A percentile compares a stretch with the other conserved stretches of the same genome.
Conservation (phyloP, 2,888 invertebrate genomes). For the Drosophila testacea region DNA sequence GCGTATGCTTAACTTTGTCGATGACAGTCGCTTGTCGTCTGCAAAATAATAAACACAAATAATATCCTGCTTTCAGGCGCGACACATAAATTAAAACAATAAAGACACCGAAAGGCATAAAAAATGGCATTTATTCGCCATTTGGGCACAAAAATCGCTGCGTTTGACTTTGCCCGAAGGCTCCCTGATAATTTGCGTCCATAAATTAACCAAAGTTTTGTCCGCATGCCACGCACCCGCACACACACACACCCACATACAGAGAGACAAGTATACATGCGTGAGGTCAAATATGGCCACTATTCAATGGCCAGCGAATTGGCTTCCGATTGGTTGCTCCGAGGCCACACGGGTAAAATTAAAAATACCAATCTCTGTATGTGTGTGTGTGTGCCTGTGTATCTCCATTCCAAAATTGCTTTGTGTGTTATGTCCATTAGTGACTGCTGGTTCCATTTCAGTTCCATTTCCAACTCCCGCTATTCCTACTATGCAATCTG, state of each 20-base stretch:
- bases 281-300: slow-evolving; percentile 28
- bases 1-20: slow-evolving; percentile 28
- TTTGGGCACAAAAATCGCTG: slow-evolving; percentile 64
- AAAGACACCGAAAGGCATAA: slow-evolving; percentile 61
- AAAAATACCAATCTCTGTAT: slow-evolving; percentile 49
- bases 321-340: slow-evolving; percentile 39
- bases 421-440: slow-evolving; percentile 49
- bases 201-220: slow-evolving; percentile 68
- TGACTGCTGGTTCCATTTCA: slow-evolving; percentile 35
- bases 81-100: slow-evolving; percentile 75
- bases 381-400: slow-evolving; percentile 13
- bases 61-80: slow-evolving; percentile 55
- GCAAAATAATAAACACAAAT: slow-evolving; percentile 64
- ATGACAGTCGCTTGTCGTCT: slow-evolving; percentile 65
- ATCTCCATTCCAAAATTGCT: slow-evolving; percentile 44
- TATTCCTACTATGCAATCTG: slow-evolving; percentile 60
- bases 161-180: slow-evolving; percentile 63
- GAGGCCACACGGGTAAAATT: slow-evolving; percentile 65
- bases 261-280: background rate
- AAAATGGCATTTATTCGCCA: slow-evolving; percentile 57
- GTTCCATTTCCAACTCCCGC: slow-evolving; percentile 19
- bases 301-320: slow-evolving; percentile 37
- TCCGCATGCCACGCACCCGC: slow-evolving; percentile 1
- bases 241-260: slow-evolving; percentile 13
- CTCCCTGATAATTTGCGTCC: slow-evolving; percentile 67